phyloP scores from a whole-genome alignment of 1,140 invertebrate species.

The Reticulitermes speratus region DNA sequence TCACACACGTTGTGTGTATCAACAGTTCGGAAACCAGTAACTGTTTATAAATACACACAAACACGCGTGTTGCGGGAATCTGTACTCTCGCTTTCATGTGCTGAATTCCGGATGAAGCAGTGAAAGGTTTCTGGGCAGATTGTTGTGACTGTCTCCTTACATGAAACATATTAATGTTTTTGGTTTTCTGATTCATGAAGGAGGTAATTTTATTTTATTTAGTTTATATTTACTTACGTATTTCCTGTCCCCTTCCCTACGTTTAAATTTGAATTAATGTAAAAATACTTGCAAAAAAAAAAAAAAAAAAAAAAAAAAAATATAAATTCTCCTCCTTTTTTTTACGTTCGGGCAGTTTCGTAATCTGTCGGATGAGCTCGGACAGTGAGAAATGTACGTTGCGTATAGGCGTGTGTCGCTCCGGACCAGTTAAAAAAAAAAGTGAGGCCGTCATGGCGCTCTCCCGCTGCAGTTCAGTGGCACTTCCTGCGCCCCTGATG shows the following conservation, averaged over 20 bases:
- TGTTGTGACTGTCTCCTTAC: too few species aligned
- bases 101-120: not conserved
- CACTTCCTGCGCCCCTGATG: not conserved
- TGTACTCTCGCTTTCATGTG: not conserved
- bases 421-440: not conserved
- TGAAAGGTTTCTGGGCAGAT: not conserved
- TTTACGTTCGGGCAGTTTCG: not conserved
- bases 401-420: not conserved
- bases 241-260: not conserved
- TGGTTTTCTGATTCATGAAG: not conserved
- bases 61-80: not conserved
- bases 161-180: not conserved
- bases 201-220: not conserved
- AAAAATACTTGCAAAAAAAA: not conserved
- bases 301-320: not conserved
- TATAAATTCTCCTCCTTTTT: not conserved
- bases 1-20: not conserved
- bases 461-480: not conserved
- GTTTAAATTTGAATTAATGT: not conserved
- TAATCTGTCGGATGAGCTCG: not conserved
- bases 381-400: not conserved
- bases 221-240: not conserved
- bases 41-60: constrained; percentile 19
- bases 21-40: not conserved
- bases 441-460: not conserved